A percentile compares a stretch with the other conserved stretches of the same genome.
Evolutionary conservation across 2,113 vertebrate genomes (phyloP).

Genomic region (Lichenostomus cassidix): DNA sequence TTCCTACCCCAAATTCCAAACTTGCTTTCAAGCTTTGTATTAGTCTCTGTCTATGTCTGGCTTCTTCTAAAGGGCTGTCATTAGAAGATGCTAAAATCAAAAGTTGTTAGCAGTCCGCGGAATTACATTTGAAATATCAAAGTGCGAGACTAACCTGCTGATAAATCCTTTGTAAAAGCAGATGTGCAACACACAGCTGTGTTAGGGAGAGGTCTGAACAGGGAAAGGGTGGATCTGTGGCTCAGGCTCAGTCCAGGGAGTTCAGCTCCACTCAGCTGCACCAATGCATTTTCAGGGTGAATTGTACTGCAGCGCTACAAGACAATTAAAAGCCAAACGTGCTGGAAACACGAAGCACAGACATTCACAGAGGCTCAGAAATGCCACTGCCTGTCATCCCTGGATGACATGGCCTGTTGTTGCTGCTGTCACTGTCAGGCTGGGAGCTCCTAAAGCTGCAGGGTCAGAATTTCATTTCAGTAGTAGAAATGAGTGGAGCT

Average conservation of each 20-base stretch:
- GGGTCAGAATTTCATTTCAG: neutral
- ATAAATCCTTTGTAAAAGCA: neutral
- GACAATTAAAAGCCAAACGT: neutral
- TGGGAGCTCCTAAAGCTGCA: neutral
- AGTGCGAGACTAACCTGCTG: neutral
- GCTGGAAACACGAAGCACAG: neutral
- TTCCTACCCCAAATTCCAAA: conserved; percentile 58
- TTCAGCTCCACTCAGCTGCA: neutral
- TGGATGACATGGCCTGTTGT: fast-evolving
- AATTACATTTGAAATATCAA: conserved; percentile 25
- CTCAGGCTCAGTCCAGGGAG: neutral
- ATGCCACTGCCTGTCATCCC: neutral
- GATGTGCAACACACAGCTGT: neutral
- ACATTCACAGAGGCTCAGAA: neutral
- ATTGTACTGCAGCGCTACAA: neutral
- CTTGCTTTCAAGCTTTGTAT: conserved; percentile 52
- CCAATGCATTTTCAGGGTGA: neutral
- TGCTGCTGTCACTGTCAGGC: neutral
- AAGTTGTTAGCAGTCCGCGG: conserved; percentile 6
- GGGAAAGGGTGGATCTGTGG: fast-evolving
- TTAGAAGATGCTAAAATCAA: conserved; percentile 55
- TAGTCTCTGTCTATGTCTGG: neutral
- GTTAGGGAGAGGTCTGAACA: neutral
- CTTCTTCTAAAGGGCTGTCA: conserved; percentile 33
- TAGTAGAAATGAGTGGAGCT: neutral